These are phyloP conservation scores for Parnassius apollo DNA, from an alignment of 2,888 invertebrate genomes.

Conservation along the genomic window DNA sequence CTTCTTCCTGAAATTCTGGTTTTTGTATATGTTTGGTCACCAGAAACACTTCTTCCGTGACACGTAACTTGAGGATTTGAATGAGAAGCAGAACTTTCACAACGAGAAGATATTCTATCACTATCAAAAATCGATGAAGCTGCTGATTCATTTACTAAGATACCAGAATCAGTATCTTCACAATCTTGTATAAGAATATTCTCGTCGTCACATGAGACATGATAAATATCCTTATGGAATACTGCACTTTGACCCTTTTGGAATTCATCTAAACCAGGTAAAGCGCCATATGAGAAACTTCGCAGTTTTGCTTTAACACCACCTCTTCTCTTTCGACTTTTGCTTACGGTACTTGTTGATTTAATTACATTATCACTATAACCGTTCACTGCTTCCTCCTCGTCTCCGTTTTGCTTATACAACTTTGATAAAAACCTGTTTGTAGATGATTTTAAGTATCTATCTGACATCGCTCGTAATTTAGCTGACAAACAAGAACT, in stretches of 20 bases:
- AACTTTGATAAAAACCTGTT: constrained; percentile 85
- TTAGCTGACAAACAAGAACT: constrained; percentile 85
- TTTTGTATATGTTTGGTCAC: constrained; percentile 70
- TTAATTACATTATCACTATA: constrained; percentile 57
- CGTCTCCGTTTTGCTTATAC: constrained; percentile 76
- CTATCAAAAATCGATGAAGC: constrained; percentile 84
- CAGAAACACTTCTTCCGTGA: constrained; percentile 74
- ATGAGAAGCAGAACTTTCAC: constrained; percentile 78
- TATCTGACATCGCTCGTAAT: constrained; percentile 86
- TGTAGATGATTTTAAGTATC: constrained; percentile 86
- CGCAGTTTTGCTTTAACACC: constrained; percentile 80
- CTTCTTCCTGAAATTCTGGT: constrained; percentile 63
- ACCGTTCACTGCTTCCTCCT: constrained; percentile 48
- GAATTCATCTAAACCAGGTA: constrained; percentile 87
- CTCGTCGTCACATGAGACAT: constrained; percentile 75
- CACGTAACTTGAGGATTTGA: constrained; percentile 58
- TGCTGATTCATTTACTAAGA: constrained; percentile 87
- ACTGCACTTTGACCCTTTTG: constrained; percentile 82
- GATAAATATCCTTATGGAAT: constrained; percentile 82
- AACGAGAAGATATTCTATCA: constrained; percentile 76
- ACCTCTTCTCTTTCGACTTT: constrained; percentile 65
- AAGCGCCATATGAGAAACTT: constrained; percentile 88
- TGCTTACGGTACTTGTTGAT: constrained; percentile 51
- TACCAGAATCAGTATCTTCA: constrained; percentile 88
- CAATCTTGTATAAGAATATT: constrained; percentile 81